Evolutionary conservation across 1,140 invertebrate genomes (phyloP).

Genomic region (Drosophila rhopaloa): DNA sequence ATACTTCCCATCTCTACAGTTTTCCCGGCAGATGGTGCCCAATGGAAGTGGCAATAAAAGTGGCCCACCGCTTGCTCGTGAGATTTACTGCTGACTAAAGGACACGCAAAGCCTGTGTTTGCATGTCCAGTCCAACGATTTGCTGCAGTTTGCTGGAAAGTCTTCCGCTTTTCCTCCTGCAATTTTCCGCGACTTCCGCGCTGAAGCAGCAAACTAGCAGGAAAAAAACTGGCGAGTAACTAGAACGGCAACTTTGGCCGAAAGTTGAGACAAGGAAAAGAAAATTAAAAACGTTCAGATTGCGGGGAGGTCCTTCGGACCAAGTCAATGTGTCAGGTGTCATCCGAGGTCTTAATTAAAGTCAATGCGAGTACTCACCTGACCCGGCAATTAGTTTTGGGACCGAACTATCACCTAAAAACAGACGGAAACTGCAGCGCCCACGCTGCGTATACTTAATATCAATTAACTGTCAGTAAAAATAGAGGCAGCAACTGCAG

Average conservation of each 20-base stretch:
- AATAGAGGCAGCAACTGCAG: constrained; percentile 15
- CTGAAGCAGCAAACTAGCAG: not conserved
- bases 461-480: constrained; percentile 41
- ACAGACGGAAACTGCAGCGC: not conserved
- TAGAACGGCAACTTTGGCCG: constrained; percentile 3
- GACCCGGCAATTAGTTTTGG: constrained; percentile 17
- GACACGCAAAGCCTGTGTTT: constrained; percentile 41
- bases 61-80: constrained; percentile 14
- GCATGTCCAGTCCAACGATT: constrained; percentile 36
- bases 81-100: constrained; percentile 37
- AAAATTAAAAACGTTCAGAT: constrained; percentile 45
- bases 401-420: constrained; percentile 10
- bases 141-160: constrained; percentile 17
- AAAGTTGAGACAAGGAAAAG: constrained; percentile 35
- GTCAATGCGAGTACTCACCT: not conserved
- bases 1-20: constrained; percentile 3
- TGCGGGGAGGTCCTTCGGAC: constrained; percentile 5
- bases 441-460: constrained; percentile 54
- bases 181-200: constrained; percentile 1
- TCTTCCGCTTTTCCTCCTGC: constrained; percentile 15
- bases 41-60: constrained; percentile 36
- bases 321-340: constrained; percentile 37
- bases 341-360: constrained; percentile 60
- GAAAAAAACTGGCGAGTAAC: constrained; percentile 1
- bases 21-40: constrained; percentile 13